phyloP scores from a whole-genome alignment of 2,888 invertebrate species.

The Synanthedon myopaeformis region DNA sequence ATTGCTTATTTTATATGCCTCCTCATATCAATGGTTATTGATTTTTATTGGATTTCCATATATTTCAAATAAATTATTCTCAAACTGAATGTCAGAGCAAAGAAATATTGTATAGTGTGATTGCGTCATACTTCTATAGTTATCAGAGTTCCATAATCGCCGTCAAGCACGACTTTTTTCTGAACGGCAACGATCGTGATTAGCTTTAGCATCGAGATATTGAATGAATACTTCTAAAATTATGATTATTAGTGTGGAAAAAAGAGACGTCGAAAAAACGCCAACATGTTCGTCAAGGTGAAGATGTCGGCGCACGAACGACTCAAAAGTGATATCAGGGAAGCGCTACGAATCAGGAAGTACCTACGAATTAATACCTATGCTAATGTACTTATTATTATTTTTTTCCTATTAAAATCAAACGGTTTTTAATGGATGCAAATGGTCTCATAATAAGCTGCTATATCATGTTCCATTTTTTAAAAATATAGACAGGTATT shows the following conservation, averaged over 20 bases:
- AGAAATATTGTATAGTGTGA: slow-evolving; percentile 25
- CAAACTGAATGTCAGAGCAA: slow-evolving; percentile 19
- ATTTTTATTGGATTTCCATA: not conserved
- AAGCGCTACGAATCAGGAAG: slow-evolving; percentile 55
- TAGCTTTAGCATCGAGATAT: slow-evolving; percentile 49
- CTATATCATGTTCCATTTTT: too few species aligned
- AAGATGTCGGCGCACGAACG: slow-evolving; percentile 54
- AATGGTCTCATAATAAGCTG: too few species aligned
- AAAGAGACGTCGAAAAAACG: slow-evolving; percentile 50
- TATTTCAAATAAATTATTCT: too few species aligned
- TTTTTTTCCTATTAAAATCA: not conserved
- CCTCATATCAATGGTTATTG: not conserved
- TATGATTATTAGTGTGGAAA: slow-evolving; percentile 51
- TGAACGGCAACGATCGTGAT: slow-evolving; percentile 50
- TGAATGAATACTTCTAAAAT: slow-evolving; percentile 55
- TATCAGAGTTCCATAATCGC: slow-evolving; percentile 38
- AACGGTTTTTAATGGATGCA: not conserved
- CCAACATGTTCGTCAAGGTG: slow-evolving; percentile 52
- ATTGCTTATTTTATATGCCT: not conserved
- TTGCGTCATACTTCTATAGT: slow-evolving; percentile 41
- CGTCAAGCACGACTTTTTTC: slow-evolving; percentile 17
- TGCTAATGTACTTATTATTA: not conserved
- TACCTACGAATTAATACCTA: slow-evolving; percentile 12
- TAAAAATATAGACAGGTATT: too few species aligned
- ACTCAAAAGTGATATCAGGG: slow-evolving; percentile 49